Percentiles rank a stretch among this genome's conserved stretches.
phyloP scores from a whole-genome alignment of 2,113 vertebrate genomes.

The Heteronetta atricapilla region DNA sequence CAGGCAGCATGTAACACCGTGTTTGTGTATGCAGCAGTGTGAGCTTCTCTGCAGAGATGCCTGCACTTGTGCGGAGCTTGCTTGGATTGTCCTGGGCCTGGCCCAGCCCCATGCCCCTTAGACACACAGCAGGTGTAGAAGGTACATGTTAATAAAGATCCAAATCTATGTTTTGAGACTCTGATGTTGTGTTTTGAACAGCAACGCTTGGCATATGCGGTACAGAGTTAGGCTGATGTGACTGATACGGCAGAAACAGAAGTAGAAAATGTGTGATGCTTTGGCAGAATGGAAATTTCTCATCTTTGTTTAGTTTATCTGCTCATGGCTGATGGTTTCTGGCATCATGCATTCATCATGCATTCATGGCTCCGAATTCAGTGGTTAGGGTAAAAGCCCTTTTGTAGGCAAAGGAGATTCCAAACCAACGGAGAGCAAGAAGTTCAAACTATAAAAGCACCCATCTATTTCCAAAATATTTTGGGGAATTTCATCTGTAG shows the following conservation, averaged over 20 bases:
- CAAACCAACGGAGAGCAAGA: not conserved
- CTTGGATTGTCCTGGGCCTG: not conserved
- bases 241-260: not conserved
- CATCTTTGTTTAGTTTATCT: not conserved
- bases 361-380: not conserved
- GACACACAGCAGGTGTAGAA: not conserved
- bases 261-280: not conserved
- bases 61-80: not conserved
- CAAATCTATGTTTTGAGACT: not conserved
- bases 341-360: not conserved
- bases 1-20: not conserved
- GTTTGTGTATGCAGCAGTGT: rapidly evolving
- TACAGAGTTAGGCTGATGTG: not conserved
- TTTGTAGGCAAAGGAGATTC: not conserved
- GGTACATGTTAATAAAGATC: rapidly evolving
- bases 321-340: not conserved
- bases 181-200: not conserved
- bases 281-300: not conserved
- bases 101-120: not conserved
- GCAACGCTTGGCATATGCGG: not conserved
- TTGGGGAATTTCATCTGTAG: not conserved
- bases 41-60: not conserved
- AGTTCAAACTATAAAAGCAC: not conserved
- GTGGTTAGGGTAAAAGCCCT: not conserved
- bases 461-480: not conserved